Base-by-base conservation (phyloP, 1,140 invertebrate genomes). In the Macrobrachium nipponense region DNA sequence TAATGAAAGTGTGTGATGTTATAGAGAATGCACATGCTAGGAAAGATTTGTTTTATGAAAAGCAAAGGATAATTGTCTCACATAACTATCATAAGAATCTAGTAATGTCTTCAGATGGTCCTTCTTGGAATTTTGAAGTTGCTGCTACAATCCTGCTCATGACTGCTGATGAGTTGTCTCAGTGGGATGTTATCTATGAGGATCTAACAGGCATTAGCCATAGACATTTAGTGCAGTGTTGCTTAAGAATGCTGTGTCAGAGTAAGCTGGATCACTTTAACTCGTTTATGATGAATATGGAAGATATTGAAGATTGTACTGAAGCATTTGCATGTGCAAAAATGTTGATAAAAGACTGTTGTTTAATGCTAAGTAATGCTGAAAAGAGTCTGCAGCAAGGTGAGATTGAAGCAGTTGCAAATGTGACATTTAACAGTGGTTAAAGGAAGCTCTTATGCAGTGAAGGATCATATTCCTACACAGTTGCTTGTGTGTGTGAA, bases 71-170 rank as follows among this genome's bases (percentile, higher is more conserved):
- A 14, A 78, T 87, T 14, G 11, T 12, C 17, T 64, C 18, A 3
- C 70, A 87, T 64, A 17, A 62, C 2, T 43, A 77, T 36, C 59
- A 81, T 23, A 86, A 83, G 64, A 87, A 80, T 64, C 68, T 88
- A 36, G 80, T 68, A 17, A 17, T 88, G 18, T 83, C 60, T 68
- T 62, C 18, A 59, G 87, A 88, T 72, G 85, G 87, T 75, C 87
- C 83, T 14, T 87, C 84, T 12, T 88, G 87, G 87, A 80, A 77
- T 59, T 44, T 87, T 27, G 80, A 75, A 72, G 86, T 80, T 62
- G 85, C 81, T 8, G 59, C 58, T 18, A 88, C 79, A 14, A 82
- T 88, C 10, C 73, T 82, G 20, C 73, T 88, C 20, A 72, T 87
- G 80, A 75, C 75, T 80, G 75, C 73, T 0, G 58, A 51, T 7